Evolutionary conservation across 1,140 invertebrate genomes (phyloP).

Genomic region (Lutraria rhynchaena): DNA sequence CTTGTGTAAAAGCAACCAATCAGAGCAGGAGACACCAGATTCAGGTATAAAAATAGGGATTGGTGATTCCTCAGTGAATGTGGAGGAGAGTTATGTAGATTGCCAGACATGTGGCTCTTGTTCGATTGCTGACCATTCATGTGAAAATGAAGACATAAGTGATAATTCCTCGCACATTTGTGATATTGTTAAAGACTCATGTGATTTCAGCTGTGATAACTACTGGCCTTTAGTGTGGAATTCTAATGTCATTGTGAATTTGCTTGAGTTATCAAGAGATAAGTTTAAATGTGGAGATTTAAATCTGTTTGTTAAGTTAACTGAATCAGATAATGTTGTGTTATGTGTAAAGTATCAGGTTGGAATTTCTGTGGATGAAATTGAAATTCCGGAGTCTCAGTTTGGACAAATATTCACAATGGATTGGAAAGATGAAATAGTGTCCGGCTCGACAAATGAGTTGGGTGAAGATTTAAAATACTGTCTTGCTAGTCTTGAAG

Average conservation of each 20-base stretch:
- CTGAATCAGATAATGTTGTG: background rate
- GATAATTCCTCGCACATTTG: background rate
- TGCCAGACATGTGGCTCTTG: too few relatives aligned
- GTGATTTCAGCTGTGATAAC: slow-evolving; percentile 1
- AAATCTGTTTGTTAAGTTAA: slow-evolving; percentile 31
- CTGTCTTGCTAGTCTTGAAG: slow-evolving; percentile 4
- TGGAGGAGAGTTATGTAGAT: too few relatives aligned
- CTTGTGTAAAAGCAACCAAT: background rate
- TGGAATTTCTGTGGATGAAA: background rate
- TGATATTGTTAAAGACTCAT: background rate
- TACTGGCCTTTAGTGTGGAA: slow-evolving; percentile 35
- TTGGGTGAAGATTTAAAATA: slow-evolving; percentile 12
- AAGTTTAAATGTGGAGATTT: slow-evolving; percentile 32
- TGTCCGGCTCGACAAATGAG: background rate
- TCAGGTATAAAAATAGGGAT: too few relatives aligned
- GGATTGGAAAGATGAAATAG: slow-evolving; percentile 29
- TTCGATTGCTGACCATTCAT: too few relatives aligned
- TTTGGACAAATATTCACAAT: slow-evolving; percentile 54
- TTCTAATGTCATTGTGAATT: slow-evolving; percentile 41
- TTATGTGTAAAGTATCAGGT: slow-evolving; percentile 32
- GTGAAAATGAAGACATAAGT: too few relatives aligned
- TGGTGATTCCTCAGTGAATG: too few relatives aligned
- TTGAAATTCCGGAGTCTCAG: slow-evolving; percentile 11
- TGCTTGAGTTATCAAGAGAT: slow-evolving; percentile 6
- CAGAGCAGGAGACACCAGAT: too few relatives aligned